Percentiles rank a stretch among this genome's conserved stretches.
These are phyloP conservation scores for Listronotus bonariensis DNA, from an alignment of 1,140 invertebrate genomes.

Conservation along the genomic window DNA sequence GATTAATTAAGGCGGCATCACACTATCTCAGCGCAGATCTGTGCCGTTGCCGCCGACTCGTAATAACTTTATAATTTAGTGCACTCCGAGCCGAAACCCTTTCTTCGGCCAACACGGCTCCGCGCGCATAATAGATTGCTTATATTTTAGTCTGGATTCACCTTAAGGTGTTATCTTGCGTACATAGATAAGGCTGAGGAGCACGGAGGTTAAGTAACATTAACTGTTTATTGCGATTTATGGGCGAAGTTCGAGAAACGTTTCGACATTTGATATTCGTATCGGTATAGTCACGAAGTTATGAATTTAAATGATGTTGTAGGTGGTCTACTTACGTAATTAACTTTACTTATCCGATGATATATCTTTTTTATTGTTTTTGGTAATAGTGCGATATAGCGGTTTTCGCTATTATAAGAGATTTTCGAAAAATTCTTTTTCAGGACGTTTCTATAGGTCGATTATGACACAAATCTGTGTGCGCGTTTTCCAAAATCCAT, in stretches of 20 bases:
- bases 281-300: slow-evolving; percentile 23
- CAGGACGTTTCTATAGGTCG: too few species aligned
- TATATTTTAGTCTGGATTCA: slow-evolving; percentile 51
- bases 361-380: too few species aligned
- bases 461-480: too few species aligned
- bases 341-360: too few species aligned
- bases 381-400: too few species aligned
- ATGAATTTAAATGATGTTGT: slow-evolving; percentile 7
- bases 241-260: slow-evolving; percentile 33
- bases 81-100: slow-evolving; percentile 50
- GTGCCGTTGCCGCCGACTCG: slow-evolving; percentile 50
- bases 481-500: too few species aligned
- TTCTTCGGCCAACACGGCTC: slow-evolving; percentile 40
- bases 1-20: slow-evolving; percentile 58
- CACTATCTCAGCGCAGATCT: slow-evolving; percentile 56
- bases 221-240: slow-evolving; percentile 55
- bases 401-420: too few species aligned
- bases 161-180: slow-evolving; percentile 53
- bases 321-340: too few species aligned
- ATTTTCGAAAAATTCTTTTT: too few species aligned
- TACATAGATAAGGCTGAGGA: slow-evolving; percentile 51
- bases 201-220: slow-evolving; percentile 56
- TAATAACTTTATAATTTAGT: slow-evolving; percentile 59
- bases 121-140: slow-evolving; percentile 54
- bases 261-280: slow-evolving; percentile 23